phyloP scores from a whole-genome alignment of 2,888 invertebrate species.

The Aphodius sticticus region DNA sequence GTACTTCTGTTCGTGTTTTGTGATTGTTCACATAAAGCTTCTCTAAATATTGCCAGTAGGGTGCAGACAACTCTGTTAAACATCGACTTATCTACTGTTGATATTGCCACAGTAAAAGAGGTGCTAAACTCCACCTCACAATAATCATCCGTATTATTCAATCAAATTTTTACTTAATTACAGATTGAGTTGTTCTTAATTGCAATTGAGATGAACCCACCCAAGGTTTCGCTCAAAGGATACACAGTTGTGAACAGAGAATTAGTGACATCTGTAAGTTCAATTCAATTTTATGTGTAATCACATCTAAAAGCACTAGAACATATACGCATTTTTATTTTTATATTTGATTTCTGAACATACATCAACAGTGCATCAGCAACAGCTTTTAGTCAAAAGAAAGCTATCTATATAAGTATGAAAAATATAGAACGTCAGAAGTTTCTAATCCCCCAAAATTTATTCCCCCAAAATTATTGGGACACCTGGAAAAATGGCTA shows the following conservation, averaged over 20 bases:
- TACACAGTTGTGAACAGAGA: conserved; percentile 72
- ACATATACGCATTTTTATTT: no score
- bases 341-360: no score
- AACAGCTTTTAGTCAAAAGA: no score
- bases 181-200: conserved; percentile 74
- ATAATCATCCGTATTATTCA: conserved; percentile 20
- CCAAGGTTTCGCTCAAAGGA: conserved; percentile 72
- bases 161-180: conserved; percentile 39
- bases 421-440: no score
- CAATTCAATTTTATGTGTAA: neutral
- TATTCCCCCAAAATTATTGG: no score
- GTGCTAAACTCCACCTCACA: conserved; percentile 50
- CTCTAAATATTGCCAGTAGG: conserved; percentile 69
- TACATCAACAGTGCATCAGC: no score
- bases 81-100: conserved; percentile 66
- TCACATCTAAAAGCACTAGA: no score
- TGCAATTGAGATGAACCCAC: conserved; percentile 76
- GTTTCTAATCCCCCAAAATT: no score
- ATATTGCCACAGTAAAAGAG: conserved; percentile 69
- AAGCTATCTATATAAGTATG: no score
- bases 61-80: conserved; percentile 69
- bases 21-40: conserved; percentile 73
- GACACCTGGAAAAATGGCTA: no score
- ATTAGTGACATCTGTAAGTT: conserved; percentile 68
- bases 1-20: conserved; percentile 70